Percentiles rank a stretch among this genome's conserved stretches.
These are phyloP conservation scores for Onthophagus sagittarius DNA, from an alignment of 2,888 invertebrate genomes.

Conservation along the genomic window DNA sequence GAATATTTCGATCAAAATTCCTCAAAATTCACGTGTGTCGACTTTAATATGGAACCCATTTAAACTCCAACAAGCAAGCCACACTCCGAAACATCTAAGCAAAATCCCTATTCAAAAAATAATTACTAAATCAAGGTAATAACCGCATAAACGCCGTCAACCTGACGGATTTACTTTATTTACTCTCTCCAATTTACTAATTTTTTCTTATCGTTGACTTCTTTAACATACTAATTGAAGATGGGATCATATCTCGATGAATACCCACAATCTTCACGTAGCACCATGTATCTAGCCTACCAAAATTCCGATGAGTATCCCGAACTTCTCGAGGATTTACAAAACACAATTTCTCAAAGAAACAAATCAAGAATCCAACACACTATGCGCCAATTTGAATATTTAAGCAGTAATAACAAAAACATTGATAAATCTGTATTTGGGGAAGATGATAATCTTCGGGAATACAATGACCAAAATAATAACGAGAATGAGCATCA, in stretches of 20 bases:
- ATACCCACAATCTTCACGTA: conserved; percentile 18
- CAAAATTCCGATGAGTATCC: conserved; percentile 43
- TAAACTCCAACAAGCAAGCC: background rate
- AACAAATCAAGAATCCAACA: conserved; percentile 41
- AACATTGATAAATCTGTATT: conserved; percentile 40
- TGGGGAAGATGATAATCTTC: conserved; percentile 27
- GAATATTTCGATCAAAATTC: background rate
- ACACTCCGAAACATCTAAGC: background rate
- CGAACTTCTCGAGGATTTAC: conserved; percentile 43
- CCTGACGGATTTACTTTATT: background rate
- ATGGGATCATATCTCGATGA: conserved; percentile 9
- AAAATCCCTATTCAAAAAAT: background rate
- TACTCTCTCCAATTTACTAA: too few species aligned
- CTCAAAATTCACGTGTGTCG: background rate
- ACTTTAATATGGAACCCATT: background rate
- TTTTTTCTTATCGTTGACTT: background rate
- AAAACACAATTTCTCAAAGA: conserved; percentile 41
- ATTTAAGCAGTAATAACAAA: conserved; percentile 40
- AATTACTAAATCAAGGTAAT: background rate
- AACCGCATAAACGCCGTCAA: background rate
- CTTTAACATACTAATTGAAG: background rate
- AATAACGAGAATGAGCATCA: too few species aligned
- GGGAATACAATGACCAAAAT: background rate
- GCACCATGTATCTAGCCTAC: conserved; percentile 39
- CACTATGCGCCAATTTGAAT: conserved; percentile 43